Conservation (phyloP, 1,140 invertebrate genomes). For the Tigriopus japonicus region DNA sequence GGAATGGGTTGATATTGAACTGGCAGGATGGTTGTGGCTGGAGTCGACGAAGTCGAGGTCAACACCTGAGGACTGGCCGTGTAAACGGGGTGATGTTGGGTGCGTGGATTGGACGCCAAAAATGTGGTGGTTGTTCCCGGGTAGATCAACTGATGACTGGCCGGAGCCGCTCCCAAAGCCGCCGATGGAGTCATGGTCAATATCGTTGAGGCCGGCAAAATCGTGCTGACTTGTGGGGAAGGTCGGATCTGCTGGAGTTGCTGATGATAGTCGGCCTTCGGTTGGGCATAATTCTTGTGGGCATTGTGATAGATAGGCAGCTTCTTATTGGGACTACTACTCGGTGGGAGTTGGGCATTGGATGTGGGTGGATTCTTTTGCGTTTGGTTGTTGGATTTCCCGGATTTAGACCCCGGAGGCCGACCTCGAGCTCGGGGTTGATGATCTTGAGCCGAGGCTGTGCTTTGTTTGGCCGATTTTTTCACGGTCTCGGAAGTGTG, state of each 20-base stretch:
- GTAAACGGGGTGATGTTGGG: neutral
- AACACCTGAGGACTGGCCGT: neutral
- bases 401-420: neutral
- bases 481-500: neutral
- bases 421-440: constrained; percentile 5
- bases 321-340: neutral
- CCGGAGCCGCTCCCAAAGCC: neutral
- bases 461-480: too few relatives aligned
- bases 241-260: neutral
- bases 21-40: neutral
- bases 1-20: neutral
- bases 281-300: constrained; percentile 10
- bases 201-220: neutral
- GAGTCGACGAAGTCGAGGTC: neutral
- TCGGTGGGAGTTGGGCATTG: too few relatives aligned
- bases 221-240: neutral
- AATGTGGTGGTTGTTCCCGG: too few relatives aligned
- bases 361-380: neutral
- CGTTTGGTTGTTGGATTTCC: neutral
- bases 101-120: too few relatives aligned
- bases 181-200: neutral
- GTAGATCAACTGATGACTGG: neutral
- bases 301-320: constrained; percentile 14
- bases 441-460: neutral
- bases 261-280: neutral